Percentiles rank a stretch among this genome's conserved stretches.
Evolutionary conservation across 2,797 vertebrate species (phyloP).

Genomic region (Hypotaenidia okinawae): DNA sequence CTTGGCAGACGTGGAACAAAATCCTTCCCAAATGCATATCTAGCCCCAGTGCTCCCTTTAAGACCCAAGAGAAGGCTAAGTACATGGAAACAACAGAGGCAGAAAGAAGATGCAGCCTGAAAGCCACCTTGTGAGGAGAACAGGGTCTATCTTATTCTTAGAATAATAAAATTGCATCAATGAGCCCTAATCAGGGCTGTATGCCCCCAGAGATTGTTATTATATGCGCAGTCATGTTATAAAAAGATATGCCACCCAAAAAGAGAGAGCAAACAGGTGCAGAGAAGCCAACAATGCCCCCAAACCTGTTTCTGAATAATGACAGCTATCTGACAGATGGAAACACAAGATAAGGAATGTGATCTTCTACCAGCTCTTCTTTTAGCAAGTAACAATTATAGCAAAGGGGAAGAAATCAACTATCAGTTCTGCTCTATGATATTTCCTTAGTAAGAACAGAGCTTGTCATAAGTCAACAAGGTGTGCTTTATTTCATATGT

Average conservation of each 20-base stretch:
- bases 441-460: neutral
- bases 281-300: neutral
- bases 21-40: neutral
- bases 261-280: neutral
- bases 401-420: neutral
- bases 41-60: accelerated
- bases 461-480: neutral
- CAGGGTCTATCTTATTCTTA: neutral
- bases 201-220: accelerated
- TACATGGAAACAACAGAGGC: accelerated
- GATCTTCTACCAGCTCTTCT: neutral
- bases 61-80: neutral
- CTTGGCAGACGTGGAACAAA: neutral
- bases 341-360: neutral
- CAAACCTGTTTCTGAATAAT: neutral
- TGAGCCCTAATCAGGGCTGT: neutral
- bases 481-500: neutral
- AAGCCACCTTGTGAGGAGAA: neutral
- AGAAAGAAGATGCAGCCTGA: neutral
- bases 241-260: neutral
- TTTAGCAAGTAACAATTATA: neutral
- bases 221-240: neutral
- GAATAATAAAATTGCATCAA: neutral
- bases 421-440: neutral
- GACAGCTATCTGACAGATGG: neutral